A percentile compares a stretch with the other conserved stretches of the same genome.
phyloP scores from a whole-genome alignment of 2,113 vertebrate genomes.

The Lophotis ruficrista region DNA sequence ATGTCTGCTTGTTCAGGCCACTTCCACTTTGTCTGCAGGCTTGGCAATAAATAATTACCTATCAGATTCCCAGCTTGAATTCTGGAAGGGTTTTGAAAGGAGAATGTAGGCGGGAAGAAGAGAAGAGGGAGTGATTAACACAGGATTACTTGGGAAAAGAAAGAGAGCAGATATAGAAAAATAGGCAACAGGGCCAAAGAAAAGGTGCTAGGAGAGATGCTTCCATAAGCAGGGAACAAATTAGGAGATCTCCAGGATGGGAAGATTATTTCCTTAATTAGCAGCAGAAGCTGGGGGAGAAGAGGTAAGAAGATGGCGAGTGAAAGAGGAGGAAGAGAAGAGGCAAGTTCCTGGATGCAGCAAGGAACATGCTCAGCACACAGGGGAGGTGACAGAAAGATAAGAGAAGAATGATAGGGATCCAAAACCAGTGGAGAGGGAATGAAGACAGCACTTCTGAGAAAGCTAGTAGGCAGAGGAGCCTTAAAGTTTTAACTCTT shows the following conservation, averaged over 20 bases:
- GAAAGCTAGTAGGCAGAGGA: background rate
- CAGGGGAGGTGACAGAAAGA: background rate
- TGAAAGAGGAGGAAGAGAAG: background rate
- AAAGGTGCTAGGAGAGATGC: background rate
- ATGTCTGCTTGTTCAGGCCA: background rate
- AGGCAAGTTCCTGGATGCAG: background rate
- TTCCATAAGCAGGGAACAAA: background rate
- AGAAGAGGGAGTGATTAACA: background rate
- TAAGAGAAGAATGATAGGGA: background rate
- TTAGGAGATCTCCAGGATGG: background rate
- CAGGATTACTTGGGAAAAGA: background rate
- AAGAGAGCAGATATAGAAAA: background rate
- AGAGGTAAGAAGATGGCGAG: background rate
- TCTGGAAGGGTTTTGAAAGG: background rate
- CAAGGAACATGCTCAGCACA: background rate
- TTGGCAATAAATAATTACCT: constrained; percentile 6
- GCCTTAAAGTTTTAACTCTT: background rate
- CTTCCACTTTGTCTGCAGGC: background rate
- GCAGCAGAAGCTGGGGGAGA: background rate
- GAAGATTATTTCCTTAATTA: background rate
- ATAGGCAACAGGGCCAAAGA: background rate
- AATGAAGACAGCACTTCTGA: background rate
- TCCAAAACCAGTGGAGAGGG: background rate
- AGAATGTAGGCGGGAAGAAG: background rate
- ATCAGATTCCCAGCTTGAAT: background rate